Evolutionary conservation across 2,888 invertebrate genomes (phyloP), one percentile per base, ranked within the genome.

Genomic region (Galerucella pusilla): DNA sequence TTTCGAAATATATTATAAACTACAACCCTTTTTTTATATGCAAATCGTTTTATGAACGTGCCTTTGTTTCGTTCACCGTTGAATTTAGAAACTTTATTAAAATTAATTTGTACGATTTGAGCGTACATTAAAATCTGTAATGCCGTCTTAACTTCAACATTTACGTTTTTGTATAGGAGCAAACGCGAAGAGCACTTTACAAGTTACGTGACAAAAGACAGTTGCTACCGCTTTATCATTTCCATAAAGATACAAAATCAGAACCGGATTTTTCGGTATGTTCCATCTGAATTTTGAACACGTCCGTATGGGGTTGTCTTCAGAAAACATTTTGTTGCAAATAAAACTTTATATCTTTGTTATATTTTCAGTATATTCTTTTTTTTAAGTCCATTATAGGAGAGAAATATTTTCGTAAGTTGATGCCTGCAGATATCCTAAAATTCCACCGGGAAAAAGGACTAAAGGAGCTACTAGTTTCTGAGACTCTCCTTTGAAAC

Each of bases 181-280:
- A 77, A 75, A 75, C 66, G 57, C 57, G 74, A 42, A 2, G 35
- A 76, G 76, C 78, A 77, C 79, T 80, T 80, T 77, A 78, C 78
- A 78, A 77, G 77, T 75, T 73, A 79, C 79, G 77, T 79, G 80
- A 81, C 80, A 81, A 79, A 80, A 79, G 81, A 75, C 77, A 71
- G 76, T 77, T 78, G 70, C 78, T 79, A 76, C 49, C 70, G 74
- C 74, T 79, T 74, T 79, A 80, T 80, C 78, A 68, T 76, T 72
- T 46, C 28, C 66, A 60, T 72, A 66, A 72, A 72, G 59, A 72
- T 67, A 66, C 64, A 65, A 65, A 11, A 10, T n/a, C 42, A 65
- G 64, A 46, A 5, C 11, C 64, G 64, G 16, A 46, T n/a, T 11
- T 20, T 10, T 16, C 7, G 54, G 54, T 54, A 14, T n/a, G 14